Percentiles rank a stretch among this genome's conserved stretches.
Evolutionary conservation across 1,140 invertebrate genomes (phyloP).

Genomic region (Aplysia californica): DNA sequence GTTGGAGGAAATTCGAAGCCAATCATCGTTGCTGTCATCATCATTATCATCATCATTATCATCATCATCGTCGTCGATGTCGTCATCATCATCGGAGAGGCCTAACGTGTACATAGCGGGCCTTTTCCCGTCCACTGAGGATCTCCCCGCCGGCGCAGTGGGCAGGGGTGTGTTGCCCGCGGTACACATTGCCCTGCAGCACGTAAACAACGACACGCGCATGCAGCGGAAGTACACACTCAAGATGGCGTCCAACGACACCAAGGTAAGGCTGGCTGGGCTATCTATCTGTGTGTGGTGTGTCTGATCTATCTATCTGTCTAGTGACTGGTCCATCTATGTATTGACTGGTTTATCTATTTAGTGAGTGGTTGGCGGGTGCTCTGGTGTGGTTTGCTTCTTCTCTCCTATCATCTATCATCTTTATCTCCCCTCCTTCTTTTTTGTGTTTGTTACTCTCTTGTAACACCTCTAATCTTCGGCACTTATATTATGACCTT

Average conservation of each 20-base stretch:
- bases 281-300: constrained; percentile 22
- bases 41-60: neutral
- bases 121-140: constrained; percentile 31
- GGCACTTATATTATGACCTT: too few species aligned
- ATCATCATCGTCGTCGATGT: neutral
- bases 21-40: neutral
- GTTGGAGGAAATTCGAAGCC: neutral
- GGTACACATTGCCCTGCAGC: constrained; percentile 35
- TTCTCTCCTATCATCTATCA: too few species aligned
- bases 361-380: too few species aligned
- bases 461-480: too few species aligned
- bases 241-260: constrained; percentile 39
- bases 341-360: neutral
- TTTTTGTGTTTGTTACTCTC: too few species aligned
- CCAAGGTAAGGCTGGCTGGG: constrained; percentile 28
- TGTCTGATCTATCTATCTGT: constrained; percentile 14
- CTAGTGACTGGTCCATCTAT: constrained; percentile 1
- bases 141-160: constrained; percentile 33
- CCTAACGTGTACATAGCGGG: constrained; percentile 35
- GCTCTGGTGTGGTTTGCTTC: too few species aligned
- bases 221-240: constrained; percentile 25
- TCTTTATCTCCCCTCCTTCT: too few species aligned
- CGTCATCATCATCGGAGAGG: neutral
- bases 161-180: constrained; percentile 40
- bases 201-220: constrained; percentile 34